Evolutionary conservation across 2,888 invertebrate species (phyloP), one percentile per base, ranked within the genome.

Genomic region (Phlogophora meticulosa): DNA sequence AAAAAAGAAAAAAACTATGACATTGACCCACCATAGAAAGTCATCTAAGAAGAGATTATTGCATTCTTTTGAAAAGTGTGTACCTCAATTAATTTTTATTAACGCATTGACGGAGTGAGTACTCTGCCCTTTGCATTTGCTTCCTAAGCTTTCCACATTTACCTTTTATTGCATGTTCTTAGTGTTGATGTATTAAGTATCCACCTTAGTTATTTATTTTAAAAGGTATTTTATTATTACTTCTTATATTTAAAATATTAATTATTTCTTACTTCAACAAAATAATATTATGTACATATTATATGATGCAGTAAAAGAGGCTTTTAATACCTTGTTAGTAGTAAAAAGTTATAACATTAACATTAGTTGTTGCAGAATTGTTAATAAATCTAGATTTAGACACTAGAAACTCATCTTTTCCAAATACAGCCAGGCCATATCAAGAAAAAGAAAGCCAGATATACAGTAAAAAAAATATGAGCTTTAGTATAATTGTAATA

Each of bases 1-100:
- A 82, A 93, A 94, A 83, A 96, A 95, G 86, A 92, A 92, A 77
- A 93, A 91, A 78, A 93, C 96, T 85, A 97, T 96, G 94, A 96
- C 96, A 94, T 96, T 96, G 72, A 95, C 96, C 91, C 96, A 91
- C 80, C 92, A 95, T 84, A 93, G 94, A 74, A 92, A 93, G 73
- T 87, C 89, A 38, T 89, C 92, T 70, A 94, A 91, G 83, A 90
- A 86, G 83, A 90, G 82, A 72, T 83, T 92, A 73, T 77, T 81
- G 60, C 86, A 88, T 28, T 78, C 88, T 56, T 87, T 90, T 76
- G 77, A 86, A 61, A 76, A 82, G 65, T 66, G 62, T 75, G 57
- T 73, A 56, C 75, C 82, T 51, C 80, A 85, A 36, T 81, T 85
- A 76, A 74, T n/a, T n/a, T n/a, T n/a, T n/a, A n/a, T 74, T 43